Evolutionary conservation across 2,113 vertebrate genomes (phyloP).

Genomic region (Elephantulus edwardii): DNA sequence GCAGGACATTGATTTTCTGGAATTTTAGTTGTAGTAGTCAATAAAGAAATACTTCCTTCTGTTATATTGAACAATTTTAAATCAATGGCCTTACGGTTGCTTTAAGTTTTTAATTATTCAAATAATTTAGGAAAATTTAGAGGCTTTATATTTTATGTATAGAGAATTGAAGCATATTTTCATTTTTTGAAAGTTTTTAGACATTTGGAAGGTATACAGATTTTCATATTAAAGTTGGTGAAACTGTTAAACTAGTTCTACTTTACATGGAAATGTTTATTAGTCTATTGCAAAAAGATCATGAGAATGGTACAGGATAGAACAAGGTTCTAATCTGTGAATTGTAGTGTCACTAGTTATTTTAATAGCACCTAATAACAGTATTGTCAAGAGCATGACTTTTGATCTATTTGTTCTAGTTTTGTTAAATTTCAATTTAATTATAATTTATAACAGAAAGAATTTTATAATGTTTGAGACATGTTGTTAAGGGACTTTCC

Average conservation of each 20-base stretch:
- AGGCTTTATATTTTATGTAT: slow-evolving; percentile 49
- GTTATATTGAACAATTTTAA: slow-evolving; percentile 10
- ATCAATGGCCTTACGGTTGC: background rate
- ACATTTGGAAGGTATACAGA: slow-evolving; percentile 63
- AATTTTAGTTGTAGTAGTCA: background rate
- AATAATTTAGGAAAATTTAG: slow-evolving; percentile 52
- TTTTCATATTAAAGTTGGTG: slow-evolving; percentile 70
- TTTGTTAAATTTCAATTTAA: slow-evolving; percentile 70
- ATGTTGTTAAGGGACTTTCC: no score
- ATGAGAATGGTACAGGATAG: no score
- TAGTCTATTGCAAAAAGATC: slow-evolving; percentile 39
- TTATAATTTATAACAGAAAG: slow-evolving; percentile 76
- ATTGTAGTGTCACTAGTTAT: no score
- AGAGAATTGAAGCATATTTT: slow-evolving; percentile 73
- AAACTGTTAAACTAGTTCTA: slow-evolving; percentile 67
- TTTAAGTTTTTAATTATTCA: slow-evolving; percentile 61
- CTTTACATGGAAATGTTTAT: slow-evolving; percentile 73
- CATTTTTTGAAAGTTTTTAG: slow-evolving; percentile 57
- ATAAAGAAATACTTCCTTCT: background rate
- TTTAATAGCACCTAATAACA: no score
- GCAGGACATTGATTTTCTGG: slow-evolving; percentile 1
- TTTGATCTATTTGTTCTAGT: slow-evolving; percentile 70
- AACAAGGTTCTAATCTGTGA: no score
- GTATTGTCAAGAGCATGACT: no score
- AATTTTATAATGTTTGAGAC: slow-evolving; percentile 29